Percentiles rank a stretch among this genome's conserved stretches.
These are phyloP conservation scores for Canis aureus DNA, from an alignment of 2,113 vertebrate species.

Conservation along the genomic window DNA sequence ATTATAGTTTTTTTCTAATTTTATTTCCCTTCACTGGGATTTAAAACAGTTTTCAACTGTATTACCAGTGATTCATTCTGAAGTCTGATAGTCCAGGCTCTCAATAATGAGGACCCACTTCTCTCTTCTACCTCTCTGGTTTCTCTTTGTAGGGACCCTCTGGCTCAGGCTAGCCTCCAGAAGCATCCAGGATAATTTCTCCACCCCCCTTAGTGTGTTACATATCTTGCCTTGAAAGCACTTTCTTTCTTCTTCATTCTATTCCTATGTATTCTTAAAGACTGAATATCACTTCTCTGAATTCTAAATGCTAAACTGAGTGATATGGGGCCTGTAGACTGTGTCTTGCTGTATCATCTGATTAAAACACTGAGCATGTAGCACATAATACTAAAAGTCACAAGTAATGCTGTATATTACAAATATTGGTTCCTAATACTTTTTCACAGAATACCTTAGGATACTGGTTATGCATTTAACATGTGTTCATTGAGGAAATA, in stretches of 20 bases:
- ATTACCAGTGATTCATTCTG: background rate
- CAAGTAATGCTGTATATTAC: background rate
- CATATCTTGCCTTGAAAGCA: background rate
- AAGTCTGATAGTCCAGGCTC: background rate
- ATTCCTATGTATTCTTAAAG: background rate
- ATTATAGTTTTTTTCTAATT: background rate
- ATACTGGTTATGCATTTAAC: background rate
- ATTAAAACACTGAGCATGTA: background rate
- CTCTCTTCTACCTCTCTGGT: background rate
- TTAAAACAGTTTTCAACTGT: background rate
- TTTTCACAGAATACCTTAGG: background rate
- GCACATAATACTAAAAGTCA: background rate
- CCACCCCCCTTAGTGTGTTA: background rate
- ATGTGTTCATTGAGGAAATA: background rate
- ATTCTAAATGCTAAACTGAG: background rate
- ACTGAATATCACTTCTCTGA: background rate
- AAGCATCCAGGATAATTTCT: background rate
- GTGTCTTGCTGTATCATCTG: background rate
- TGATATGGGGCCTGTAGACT: background rate
- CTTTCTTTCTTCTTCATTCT: background rate
- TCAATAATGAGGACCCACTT: background rate
- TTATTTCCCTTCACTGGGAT: background rate
- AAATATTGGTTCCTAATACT: background rate
- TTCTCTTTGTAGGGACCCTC: background rate
- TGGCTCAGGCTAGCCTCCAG: background rate